Conservation (phyloP, 2,888 invertebrate species). For the Timandra comae region DNA sequence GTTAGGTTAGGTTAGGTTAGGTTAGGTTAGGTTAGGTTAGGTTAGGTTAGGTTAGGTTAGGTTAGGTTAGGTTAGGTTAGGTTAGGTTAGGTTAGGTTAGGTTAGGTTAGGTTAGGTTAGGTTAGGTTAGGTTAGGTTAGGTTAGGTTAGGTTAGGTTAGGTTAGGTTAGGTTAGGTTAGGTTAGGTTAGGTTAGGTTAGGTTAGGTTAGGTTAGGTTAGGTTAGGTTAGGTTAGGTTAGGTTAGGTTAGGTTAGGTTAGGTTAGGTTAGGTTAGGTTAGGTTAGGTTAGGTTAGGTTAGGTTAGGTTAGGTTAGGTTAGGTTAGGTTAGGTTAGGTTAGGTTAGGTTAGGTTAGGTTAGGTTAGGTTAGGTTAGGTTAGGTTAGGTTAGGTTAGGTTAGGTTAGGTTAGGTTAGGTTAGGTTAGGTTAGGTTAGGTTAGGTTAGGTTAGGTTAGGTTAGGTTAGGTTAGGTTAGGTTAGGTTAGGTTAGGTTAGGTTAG, state of each 20-base stretch:
- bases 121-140: conserved; percentile 6
- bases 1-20: conserved; percentile 8
- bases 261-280: conserved; percentile 12
- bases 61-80: conserved; percentile 6
- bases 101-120: conserved; percentile 5
- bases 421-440: conserved; percentile 6
- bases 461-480: too few relatives aligned
- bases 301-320: background rate
- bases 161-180: conserved; percentile 9
- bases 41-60: conserved; percentile 5
- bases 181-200: conserved; percentile 10
- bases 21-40: conserved; percentile 6
- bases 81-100: conserved; percentile 6
- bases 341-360: conserved; percentile 7
- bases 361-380: conserved; percentile 10
- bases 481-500: too few relatives aligned
- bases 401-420: conserved; percentile 11
- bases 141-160: conserved; percentile 5
- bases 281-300: conserved; percentile 9
- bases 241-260: conserved; percentile 9
- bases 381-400: conserved; percentile 11
- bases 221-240: conserved; percentile 9
- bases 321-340: background rate
- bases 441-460: too few relatives aligned
- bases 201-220: conserved; percentile 8